Conservation (phyloP, 2,113 vertebrate genomes). For the Orthochromis indermauri region DNA sequence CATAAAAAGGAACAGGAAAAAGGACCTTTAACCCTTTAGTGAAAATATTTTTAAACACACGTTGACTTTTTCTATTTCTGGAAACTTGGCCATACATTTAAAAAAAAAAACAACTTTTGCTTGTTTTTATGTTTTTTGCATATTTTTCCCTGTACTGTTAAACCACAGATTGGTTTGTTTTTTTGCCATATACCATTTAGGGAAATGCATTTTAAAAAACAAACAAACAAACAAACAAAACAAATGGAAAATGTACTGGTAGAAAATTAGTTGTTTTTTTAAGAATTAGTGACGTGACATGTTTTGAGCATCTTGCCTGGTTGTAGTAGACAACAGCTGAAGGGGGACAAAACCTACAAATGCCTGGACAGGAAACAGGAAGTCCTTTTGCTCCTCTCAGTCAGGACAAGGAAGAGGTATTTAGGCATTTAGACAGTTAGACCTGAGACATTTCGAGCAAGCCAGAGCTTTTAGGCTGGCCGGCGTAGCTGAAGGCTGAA, state of each 20-base stretch:
- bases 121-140: not conserved
- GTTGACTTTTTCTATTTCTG: not conserved
- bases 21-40: not conserved
- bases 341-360: not conserved
- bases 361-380: not conserved
- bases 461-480: not conserved
- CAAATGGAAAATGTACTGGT: not conserved
- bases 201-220: not conserved
- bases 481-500: not conserved
- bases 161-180: not conserved
- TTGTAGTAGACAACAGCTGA: not conserved
- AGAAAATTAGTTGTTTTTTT: not conserved
- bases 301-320: not conserved
- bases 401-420: not conserved
- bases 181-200: not conserved
- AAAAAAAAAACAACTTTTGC: fast-evolving
- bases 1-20: not conserved
- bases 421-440: not conserved
- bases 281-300: not conserved
- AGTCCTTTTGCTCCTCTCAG: not conserved
- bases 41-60: not conserved
- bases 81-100: not conserved
- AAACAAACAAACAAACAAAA: not conserved
- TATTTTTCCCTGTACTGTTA: not conserved
- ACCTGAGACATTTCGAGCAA: not conserved